phyloP scores from a whole-genome alignment of 1,140 invertebrate genomes.

The Meloidogyne chitwoodi region DNA sequence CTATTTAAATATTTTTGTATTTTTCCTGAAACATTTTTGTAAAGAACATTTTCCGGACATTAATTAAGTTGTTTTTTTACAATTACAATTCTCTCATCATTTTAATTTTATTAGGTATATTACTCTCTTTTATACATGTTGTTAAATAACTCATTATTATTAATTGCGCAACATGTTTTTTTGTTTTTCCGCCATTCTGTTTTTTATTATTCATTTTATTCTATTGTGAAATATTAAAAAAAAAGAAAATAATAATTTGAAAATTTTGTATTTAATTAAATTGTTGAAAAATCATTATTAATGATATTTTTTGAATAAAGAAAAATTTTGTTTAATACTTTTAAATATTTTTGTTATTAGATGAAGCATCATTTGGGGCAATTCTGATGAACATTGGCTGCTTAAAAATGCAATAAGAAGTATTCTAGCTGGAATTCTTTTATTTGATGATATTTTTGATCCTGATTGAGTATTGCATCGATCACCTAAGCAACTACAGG shows the following conservation, averaged over 20 bases:
- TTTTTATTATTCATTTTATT: background rate
- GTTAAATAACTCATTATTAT: background rate
- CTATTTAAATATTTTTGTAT: no score
- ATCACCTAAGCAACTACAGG: slow-evolving; percentile 25
- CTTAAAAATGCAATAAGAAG: no score
- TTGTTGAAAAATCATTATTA: background rate
- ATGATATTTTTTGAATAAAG: background rate
- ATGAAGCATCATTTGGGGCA: background rate
- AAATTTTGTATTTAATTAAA: background rate
- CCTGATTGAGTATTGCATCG: slow-evolving; percentile 9
- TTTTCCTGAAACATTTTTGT: no score
- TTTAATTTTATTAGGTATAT: background rate
- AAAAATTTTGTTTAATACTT: background rate
- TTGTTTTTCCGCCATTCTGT: slow-evolving; percentile 2
- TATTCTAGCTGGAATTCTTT: background rate
- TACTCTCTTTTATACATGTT: background rate
- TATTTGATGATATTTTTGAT: background rate
- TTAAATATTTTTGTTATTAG: background rate
- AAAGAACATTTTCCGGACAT: background rate
- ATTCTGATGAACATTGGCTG: background rate
- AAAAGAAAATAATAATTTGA: background rate
- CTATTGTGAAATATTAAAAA: background rate
- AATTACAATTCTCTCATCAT: background rate
- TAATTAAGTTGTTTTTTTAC: background rate
- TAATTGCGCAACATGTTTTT: background rate